A percentile compares a stretch with the other conserved stretches of the same genome.
Conservation (phyloP, 2,888 invertebrate genomes). For the Thera britannica region DNA sequence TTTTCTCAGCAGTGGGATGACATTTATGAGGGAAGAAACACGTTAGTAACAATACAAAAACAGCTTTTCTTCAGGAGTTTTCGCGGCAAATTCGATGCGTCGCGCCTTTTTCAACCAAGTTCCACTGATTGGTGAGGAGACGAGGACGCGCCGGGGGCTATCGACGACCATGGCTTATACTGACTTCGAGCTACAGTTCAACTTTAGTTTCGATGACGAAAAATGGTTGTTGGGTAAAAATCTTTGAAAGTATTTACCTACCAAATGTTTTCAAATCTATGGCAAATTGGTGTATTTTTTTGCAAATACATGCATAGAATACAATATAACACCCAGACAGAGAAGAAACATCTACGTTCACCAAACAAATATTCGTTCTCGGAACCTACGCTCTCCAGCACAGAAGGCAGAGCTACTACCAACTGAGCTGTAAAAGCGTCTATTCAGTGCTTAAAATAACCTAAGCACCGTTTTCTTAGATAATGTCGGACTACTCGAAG, state of each 20-base stretch:
- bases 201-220: constrained; percentile 46
- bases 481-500: constrained; percentile 58
- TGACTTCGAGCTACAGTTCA: constrained; percentile 65
- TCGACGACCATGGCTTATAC: constrained; percentile 62
- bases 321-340: too few relatives aligned
- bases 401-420: too few relatives aligned
- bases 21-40: too few relatives aligned
- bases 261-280: too few relatives aligned
- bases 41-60: not conserved
- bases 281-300: too few relatives aligned
- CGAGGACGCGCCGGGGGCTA: constrained; percentile 44
- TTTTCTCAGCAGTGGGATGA: too few relatives aligned
- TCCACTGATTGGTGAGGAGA: constrained; percentile 57
- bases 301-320: too few relatives aligned
- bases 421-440: too few relatives aligned
- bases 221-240: constrained; percentile 42
- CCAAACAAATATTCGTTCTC: too few relatives aligned
- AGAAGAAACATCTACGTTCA: too few relatives aligned
- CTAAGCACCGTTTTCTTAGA: constrained; percentile 43
- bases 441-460: too few relatives aligned
- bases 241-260: not conserved
- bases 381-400: too few relatives aligned
- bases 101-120: constrained; percentile 47
- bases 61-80: constrained; percentile 50
- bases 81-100: constrained; percentile 46